Evolutionary conservation across 2,797 vertebrate genomes (phyloP), one percentile per base, ranked within the genome.

Genomic region (Thunnus albacares): DNA sequence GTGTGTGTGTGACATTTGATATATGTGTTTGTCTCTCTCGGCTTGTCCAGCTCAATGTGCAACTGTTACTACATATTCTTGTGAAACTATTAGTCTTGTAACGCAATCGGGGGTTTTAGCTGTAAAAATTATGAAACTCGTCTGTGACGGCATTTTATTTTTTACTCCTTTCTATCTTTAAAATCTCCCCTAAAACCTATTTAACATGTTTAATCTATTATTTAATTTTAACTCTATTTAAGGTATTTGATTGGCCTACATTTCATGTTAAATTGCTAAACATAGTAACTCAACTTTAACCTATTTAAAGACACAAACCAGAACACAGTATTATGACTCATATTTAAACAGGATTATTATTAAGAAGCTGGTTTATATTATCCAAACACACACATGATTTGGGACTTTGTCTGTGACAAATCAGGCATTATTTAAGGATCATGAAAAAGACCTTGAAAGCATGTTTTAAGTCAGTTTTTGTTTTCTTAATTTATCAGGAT

Each of bases 401-500:
- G 5, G 47, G 24, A 45, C 20, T 28, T 55, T 2, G 28, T 18
- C 76, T 59, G 67, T 76, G 62, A 71, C 43, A 43, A 83, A 86
- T 81, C n/a, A 2, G 22, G 17, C 57, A 45, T 53, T 72, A 0
- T 57, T 22, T 11, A 61, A 53, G 33, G 59, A 38, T 71, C 18
- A 49, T 62, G 67, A 22, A 82, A 43, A 43, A 52, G n/a, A 3
- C 49, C 26, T 26, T 26, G 20, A 45, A 51, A 60, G 15, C 41
- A 24, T 3, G 5, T 47, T 15, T 56, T 13, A 7, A 53, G 0
- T 4, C 12, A 1, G 13, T 69, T 59, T 64, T 75, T 68, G 41
- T 76, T 81, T 71, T 61, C 17, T 38, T 24, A 22, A 45, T 90
- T 92, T 70, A n/a, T 9, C 71, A 99, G 98, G 98, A 99, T 93